Evolutionary conservation across 2,113 vertebrate species (phyloP).

Genomic region (Pollimyrus isidori): DNA sequence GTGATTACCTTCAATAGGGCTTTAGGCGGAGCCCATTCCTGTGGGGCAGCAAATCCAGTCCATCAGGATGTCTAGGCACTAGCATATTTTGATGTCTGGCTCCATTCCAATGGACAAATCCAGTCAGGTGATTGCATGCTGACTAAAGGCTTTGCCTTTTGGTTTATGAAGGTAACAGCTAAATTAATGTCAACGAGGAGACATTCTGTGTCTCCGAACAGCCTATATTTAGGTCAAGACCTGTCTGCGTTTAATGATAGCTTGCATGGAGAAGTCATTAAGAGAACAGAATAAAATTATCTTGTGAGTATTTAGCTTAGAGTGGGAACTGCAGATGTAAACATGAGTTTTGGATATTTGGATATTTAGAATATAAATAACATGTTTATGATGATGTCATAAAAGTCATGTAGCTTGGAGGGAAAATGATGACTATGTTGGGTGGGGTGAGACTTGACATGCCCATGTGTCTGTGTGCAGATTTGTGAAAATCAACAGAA

Average conservation of each 20-base stretch:
- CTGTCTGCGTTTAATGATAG: not conserved
- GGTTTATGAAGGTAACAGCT: not conserved
- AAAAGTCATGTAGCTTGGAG: not conserved
- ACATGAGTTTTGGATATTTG: not conserved
- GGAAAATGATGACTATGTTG: not conserved
- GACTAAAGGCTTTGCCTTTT: not conserved
- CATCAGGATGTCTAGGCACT: slow-evolving; percentile 33
- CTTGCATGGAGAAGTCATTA: not conserved
- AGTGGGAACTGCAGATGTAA: not conserved
- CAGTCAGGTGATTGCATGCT: not conserved
- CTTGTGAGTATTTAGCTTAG: not conserved
- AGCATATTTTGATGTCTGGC: not conserved
- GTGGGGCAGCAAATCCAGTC: slow-evolving; percentile 36
- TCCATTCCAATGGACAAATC: not conserved
- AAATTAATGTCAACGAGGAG: not conserved
- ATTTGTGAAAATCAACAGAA: slow-evolving; percentile 74
- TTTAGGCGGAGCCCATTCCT: not conserved
- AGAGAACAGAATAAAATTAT: not conserved
- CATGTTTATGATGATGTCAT: not conserved
- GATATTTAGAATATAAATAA: not conserved
- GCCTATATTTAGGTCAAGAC: not conserved
- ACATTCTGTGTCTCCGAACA: not conserved
- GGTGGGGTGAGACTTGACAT: not conserved
- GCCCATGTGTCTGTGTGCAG: slow-evolving; percentile 44
- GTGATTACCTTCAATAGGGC: not conserved